These are phyloP conservation scores for Anagyrus pseudococci DNA, from an alignment of 2,888 invertebrate genomes.

Conservation along the genomic window DNA sequence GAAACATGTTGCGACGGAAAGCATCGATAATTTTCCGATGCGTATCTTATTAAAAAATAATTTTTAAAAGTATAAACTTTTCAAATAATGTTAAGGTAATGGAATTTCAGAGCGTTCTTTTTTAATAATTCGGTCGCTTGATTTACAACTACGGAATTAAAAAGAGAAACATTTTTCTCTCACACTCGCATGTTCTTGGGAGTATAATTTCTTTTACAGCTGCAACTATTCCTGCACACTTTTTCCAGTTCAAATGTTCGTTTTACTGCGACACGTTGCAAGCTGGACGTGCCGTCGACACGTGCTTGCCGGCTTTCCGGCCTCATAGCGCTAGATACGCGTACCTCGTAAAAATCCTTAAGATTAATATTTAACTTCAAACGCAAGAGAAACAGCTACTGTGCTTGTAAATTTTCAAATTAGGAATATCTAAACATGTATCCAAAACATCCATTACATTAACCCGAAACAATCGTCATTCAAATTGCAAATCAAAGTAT, in stretches of 20 bases:
- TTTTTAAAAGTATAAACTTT: too few relatives aligned
- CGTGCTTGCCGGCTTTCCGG: slow-evolving; percentile 26
- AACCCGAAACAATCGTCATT: too few relatives aligned
- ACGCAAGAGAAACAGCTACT: not conserved
- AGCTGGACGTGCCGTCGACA: slow-evolving; percentile 25
- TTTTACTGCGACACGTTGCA: slow-evolving; percentile 20
- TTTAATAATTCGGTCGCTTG: too few relatives aligned
- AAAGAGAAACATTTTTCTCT: not conserved
- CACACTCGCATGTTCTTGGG: not conserved
- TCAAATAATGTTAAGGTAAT: too few relatives aligned
- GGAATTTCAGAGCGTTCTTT: too few relatives aligned
- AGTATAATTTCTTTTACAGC: slow-evolving; percentile 1
- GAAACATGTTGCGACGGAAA: too few relatives aligned
- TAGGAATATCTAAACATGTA: too few relatives aligned
- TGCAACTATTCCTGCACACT: slow-evolving; percentile 4
- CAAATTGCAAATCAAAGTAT: too few relatives aligned
- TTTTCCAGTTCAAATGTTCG: slow-evolving; percentile 22
- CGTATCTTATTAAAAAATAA: too few relatives aligned
- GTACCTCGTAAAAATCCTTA: slow-evolving; percentile 13
- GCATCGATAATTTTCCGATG: too few relatives aligned
- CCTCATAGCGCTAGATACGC: slow-evolving; percentile 8
- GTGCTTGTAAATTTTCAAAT: slow-evolving; percentile 3
- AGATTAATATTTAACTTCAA: slow-evolving; percentile 16
- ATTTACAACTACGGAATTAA: not conserved
- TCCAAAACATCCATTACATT: too few relatives aligned